Evolutionary conservation across 2,888 invertebrate genomes (phyloP).

Genomic region (Protodeltote pygarga): DNA sequence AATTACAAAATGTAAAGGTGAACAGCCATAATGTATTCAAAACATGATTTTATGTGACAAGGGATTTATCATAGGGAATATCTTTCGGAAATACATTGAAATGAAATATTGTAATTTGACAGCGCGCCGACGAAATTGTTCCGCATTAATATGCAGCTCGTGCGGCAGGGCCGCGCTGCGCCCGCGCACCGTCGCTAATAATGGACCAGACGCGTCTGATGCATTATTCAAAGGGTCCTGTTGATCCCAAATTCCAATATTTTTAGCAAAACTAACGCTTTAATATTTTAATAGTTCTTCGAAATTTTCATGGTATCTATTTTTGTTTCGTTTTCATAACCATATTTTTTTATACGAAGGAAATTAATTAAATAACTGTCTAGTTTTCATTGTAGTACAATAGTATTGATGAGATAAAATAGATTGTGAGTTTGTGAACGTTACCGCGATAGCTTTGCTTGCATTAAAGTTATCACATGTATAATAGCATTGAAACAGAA

Average conservation of each 20-base stretch:
- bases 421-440: conserved; percentile 57
- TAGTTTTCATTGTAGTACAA: conserved; percentile 12
- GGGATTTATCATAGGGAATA: conserved; percentile 63
- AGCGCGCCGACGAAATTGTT: conserved; percentile 65
- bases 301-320: conserved; percentile 22
- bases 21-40: conserved; percentile 40
- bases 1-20: conserved; percentile 13
- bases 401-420: conserved; percentile 41
- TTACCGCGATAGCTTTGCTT: conserved; percentile 51
- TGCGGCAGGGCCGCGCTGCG: conserved; percentile 69
- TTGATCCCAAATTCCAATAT: conserved; percentile 68
- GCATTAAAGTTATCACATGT: conserved; percentile 67
- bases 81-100: conserved; percentile 66
- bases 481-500: conserved; percentile 65
- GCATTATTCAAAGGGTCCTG: conserved; percentile 78
- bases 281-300: conserved; percentile 33
- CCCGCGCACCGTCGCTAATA: conserved; percentile 72
- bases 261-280: conserved; percentile 59
- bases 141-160: conserved; percentile 83
- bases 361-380: conserved; percentile 5
- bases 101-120: conserved; percentile 73
- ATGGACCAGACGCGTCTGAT: conserved; percentile 73
- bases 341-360: too few species aligned
- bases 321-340: not conserved
- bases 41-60: conserved; percentile 50